These are phyloP conservation scores for Drosophila repletoides DNA, from an alignment of 1,140 invertebrate species.

Conservation along the genomic window DNA sequence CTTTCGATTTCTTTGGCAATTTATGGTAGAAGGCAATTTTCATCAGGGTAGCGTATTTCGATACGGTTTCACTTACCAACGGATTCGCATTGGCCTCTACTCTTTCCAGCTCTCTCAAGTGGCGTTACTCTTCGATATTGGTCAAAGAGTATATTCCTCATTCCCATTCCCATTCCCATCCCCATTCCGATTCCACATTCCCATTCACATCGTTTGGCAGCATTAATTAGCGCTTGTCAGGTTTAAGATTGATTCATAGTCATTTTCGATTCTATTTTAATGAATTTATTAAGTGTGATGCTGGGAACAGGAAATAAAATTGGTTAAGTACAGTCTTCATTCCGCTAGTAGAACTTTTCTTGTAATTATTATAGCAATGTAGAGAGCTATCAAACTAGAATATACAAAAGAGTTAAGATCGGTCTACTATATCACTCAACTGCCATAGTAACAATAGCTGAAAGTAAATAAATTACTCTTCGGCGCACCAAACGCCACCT, in stretches of 20 bases:
- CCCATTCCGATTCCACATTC: not conserved
- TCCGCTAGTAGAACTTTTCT: too few relatives aligned
- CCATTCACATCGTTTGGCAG: not conserved
- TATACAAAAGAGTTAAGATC: too few relatives aligned
- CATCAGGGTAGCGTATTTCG: constrained; percentile 13
- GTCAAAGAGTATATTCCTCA: constrained; percentile 39
- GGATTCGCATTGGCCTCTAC: constrained; percentile 8
- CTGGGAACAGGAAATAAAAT: not conserved
- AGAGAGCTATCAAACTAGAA: too few relatives aligned
- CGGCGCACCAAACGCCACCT: too few relatives aligned
- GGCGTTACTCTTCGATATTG: constrained; percentile 52
- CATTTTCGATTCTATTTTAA: not conserved
- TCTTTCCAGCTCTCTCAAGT: constrained; percentile 58
- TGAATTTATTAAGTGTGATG: not conserved
- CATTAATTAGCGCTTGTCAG: constrained; percentile 26
- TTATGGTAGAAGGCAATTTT: constrained; percentile 64
- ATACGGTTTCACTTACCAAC: constrained; percentile 16
- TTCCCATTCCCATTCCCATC: not conserved
- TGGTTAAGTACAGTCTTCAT: too few relatives aligned
- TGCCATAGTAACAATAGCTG: too few relatives aligned
- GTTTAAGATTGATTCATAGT: constrained; percentile 20
- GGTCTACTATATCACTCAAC: too few relatives aligned
- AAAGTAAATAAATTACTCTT: too few relatives aligned
- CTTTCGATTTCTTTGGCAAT: constrained; percentile 80
- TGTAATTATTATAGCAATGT: too few relatives aligned